These are phyloP conservation scores for Corydoras sp. DNA, from an alignment of 2,113 vertebrate genomes.

Conservation along the genomic window DNA sequence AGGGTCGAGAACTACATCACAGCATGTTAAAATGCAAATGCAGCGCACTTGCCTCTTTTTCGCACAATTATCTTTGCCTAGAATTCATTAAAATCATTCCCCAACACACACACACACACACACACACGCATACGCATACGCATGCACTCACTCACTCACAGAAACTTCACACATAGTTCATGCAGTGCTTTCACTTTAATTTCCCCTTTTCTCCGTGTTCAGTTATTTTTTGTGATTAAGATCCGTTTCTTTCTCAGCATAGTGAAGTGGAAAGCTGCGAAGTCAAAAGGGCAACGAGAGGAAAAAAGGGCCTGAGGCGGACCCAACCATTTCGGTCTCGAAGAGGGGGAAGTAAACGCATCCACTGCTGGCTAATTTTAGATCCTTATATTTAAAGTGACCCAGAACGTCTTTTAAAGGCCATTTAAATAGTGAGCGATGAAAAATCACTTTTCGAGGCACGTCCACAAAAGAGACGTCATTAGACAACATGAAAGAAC, in stretches of 20 bases:
- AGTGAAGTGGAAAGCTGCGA: constrained; percentile 7
- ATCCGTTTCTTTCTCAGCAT: constrained; percentile 17
- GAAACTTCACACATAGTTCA: neutral
- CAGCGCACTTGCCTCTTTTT: neutral
- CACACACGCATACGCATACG: too few relatives aligned
- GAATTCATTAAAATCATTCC: constrained; percentile 9
- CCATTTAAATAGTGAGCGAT: neutral
- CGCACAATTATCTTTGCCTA: neutral
- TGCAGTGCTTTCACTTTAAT: constrained; percentile 18
- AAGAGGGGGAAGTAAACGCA: neutral
- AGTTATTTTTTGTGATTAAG: constrained; percentile 22
- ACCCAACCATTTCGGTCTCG: constrained; percentile 14
- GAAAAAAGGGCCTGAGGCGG: constrained; percentile 6
- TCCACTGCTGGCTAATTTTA: neutral
- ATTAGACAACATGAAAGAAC: neutral
- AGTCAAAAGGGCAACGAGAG: constrained; percentile 25
- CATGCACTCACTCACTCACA: neutral
- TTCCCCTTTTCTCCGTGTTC: constrained; percentile 14
- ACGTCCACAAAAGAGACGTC: too few relatives aligned
- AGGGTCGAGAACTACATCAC: constrained; percentile 1
- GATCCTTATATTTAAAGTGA: neutral
- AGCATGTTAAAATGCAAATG: neutral
- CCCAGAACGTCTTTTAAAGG: neutral
- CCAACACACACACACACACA: too few relatives aligned
- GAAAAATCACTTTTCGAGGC: neutral